Percentiles rank a stretch among this genome's conserved stretches.
phyloP scores from a whole-genome alignment of 2,113 vertebrate genomes.

The Cephalopholis sonnerati region DNA sequence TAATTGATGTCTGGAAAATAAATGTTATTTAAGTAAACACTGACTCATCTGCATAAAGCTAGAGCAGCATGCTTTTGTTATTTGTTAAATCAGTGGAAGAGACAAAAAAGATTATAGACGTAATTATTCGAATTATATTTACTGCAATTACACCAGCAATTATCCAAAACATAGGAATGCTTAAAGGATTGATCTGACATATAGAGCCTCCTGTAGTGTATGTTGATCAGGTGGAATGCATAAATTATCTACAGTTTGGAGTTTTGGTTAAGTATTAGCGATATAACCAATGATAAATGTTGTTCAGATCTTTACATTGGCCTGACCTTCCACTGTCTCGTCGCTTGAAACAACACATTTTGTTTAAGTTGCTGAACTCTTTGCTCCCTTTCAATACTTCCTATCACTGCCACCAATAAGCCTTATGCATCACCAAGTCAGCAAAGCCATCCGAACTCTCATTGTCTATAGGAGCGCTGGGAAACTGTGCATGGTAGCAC shows the following conservation, averaged over 20 bases:
- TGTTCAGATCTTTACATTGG: not conserved
- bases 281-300: not conserved
- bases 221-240: not conserved
- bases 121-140: not conserved
- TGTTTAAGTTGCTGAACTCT: slow-evolving; percentile 21
- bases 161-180: not conserved
- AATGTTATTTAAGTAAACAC: not conserved
- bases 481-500: slow-evolving; percentile 39
- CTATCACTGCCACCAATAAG: slow-evolving; percentile 20
- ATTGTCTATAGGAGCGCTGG: slow-evolving; percentile 40
- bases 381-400: slow-evolving; percentile 28
- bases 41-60: too few relatives aligned
- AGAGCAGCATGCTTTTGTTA: too few relatives aligned
- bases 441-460: slow-evolving; percentile 15
- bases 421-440: slow-evolving; percentile 14
- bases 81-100: not conserved
- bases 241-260: not conserved
- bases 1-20: not conserved
- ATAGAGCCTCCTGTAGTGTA: not conserved
- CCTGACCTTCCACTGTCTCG: not conserved
- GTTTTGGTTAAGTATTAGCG: not conserved
- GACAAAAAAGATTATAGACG: not conserved
- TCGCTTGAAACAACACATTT: slow-evolving; percentile 16
- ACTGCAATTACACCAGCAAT: not conserved
- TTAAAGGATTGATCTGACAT: slow-evolving; percentile 5